Base-by-base conservation (phyloP, 1,140 invertebrate genomes). In the Eumeta japonica region DNA sequence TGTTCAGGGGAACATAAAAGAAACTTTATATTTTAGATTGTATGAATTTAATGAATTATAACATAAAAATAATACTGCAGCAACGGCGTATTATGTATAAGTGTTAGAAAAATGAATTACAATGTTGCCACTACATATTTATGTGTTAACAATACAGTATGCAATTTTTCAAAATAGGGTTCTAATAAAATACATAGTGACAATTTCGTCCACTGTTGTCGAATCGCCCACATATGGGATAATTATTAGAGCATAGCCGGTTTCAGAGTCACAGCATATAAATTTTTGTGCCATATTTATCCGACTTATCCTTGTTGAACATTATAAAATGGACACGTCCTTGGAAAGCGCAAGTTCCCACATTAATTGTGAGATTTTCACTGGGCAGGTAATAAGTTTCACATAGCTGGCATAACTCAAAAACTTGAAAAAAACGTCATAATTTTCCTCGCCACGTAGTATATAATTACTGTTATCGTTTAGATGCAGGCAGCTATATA, bases 291-390 rank as follows among this genome's bases (percentile, higher is more conserved):
- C 56, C 59, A 43, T 64, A 65, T 48, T 65, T 63, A 24, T 41
- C 46, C n/a, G 55, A 59, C 36, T 63, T 71, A 28, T 41, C 48
- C 34, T 64, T 64, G 15, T 76, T 70, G 37, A 63, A 76, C 37
- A 70, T 63, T 12, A 49, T 46, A 34, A 76, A 76, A 27, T 34
- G 20, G 38, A 62, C 71, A 13, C 60, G 37, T 32, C 66, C 67
- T n/a, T 62, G 38, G 41, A 74, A 77, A 13, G 45, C 39, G 44
- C 53, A 44, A 16, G 76, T 49, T 35, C 58, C 58, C 49, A 78
- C 62, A 52, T 76, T 62, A 27, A 72, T 51, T 32, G 62, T 73
- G 11, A 68, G 16, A 39, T 52, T 50, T 37, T 58, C 47, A 31
- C 42, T 33, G 15, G 46, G 45, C 35, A 43, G 45, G 43, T 56